Percentiles rank a stretch among this genome's conserved stretches.
Conservation (phyloP, 1,140 invertebrate species). For the Orius insidiosus region DNA sequence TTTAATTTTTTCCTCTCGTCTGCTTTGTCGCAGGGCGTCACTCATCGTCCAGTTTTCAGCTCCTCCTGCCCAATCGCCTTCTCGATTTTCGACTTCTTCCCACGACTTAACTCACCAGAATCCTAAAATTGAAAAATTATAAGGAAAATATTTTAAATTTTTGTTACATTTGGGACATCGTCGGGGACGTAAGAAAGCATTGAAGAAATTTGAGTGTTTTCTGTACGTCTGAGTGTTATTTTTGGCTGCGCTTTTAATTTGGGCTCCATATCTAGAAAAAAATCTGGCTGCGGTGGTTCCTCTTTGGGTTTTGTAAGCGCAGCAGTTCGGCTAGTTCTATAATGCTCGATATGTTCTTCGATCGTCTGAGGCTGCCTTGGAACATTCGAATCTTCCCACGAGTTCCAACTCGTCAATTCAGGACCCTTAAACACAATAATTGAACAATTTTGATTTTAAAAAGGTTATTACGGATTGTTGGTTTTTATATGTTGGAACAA, state of each 20-base stretch:
- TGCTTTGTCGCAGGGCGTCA: conserved; percentile 9
- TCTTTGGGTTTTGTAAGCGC: conserved; percentile 25
- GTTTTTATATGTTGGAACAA: conserved; percentile 26
- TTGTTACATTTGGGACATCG: neutral
- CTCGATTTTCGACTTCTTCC: conserved; percentile 14
- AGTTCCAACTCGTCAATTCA: conserved; percentile 27
- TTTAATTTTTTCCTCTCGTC: conserved; percentile 9
- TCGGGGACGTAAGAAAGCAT: neutral
- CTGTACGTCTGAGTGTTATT: no score
- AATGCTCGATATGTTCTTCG: conserved; percentile 35
- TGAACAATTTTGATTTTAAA: neutral
- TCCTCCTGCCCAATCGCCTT: conserved; percentile 11
- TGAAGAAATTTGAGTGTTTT: conserved; percentile 8
- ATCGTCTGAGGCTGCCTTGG: conserved; percentile 26
- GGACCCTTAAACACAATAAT: neutral
- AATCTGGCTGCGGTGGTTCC: conserved; percentile 27
- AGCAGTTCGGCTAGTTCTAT: conserved; percentile 21
- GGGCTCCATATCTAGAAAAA: conserved; percentile 27
- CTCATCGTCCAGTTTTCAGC: conserved; percentile 13
- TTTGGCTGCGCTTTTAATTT: no score
- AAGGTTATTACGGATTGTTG: neutral
- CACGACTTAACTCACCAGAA: conserved; percentile 12
- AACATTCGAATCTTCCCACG: conserved; percentile 29
- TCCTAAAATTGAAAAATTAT: conserved; percentile 6
- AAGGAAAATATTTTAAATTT: neutral